Conservation (phyloP, 2,797 vertebrate species). For the Nyctalus aviator region DNA sequence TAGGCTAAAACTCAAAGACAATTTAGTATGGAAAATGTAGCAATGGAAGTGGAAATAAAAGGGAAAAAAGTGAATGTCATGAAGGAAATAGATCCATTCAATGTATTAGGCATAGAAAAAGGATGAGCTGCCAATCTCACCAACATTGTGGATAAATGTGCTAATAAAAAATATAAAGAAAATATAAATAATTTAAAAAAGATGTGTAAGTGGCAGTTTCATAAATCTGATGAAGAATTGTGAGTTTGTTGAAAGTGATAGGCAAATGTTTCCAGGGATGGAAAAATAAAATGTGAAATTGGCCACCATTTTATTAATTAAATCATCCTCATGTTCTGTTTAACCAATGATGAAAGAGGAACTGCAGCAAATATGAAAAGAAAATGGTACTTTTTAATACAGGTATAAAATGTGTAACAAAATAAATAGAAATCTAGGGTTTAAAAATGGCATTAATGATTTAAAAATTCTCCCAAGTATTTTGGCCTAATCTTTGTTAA, state of each 20-base stretch:
- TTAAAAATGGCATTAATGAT: not conserved
- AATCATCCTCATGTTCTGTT: not conserved
- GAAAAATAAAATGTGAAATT: not conserved
- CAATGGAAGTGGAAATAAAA: not conserved
- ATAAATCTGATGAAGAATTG: not conserved
- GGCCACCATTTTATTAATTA: not conserved
- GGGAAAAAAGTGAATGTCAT: not conserved
- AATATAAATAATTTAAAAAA: not conserved
- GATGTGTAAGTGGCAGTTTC: not conserved
- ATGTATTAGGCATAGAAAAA: not conserved
- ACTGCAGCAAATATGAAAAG: not conserved
- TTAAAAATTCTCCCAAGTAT: not conserved
- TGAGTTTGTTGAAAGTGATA: not conserved
- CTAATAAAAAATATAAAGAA: not conserved
- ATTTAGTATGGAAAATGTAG: not conserved
- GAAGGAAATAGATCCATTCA: not conserved
- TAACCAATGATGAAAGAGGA: not conserved
- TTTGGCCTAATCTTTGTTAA: not conserved
- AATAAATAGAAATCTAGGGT: not conserved
- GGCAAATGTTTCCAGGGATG: not conserved
- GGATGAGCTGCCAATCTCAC: not conserved
- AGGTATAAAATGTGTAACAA: not conserved
- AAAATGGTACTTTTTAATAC: slow-evolving; percentile 3
- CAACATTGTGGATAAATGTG: not conserved
- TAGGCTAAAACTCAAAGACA: not conserved